phyloP scores from a whole-genome alignment of 2,888 invertebrate genomes.

The Coleophora flavipennella region DNA sequence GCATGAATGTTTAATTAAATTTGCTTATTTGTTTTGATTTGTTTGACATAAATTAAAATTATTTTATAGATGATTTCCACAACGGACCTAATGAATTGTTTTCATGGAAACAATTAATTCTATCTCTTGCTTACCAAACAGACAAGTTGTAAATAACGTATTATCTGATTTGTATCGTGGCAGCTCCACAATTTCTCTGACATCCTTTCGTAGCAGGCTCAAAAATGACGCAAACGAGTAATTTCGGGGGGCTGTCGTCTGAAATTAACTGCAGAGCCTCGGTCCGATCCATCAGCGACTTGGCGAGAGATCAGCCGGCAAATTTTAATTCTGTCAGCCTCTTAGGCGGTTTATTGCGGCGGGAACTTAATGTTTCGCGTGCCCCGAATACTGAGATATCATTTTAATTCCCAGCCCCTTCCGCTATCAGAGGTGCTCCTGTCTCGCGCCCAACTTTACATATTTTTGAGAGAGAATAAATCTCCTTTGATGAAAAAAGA shows the following conservation, averaged over 20 bases:
- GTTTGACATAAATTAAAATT: no score
- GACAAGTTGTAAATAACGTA: neutral
- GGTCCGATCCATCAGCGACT: constrained; percentile 64
- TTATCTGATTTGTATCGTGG: neutral
- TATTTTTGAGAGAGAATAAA: constrained; percentile 62
- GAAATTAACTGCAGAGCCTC: constrained; percentile 20
- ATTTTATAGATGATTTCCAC: no score
- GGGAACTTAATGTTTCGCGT: constrained; percentile 68
- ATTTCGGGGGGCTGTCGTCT: constrained; percentile 14
- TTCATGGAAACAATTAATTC: neutral
- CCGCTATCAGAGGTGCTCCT: constrained; percentile 31
- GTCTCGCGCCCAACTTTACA: constrained; percentile 55
- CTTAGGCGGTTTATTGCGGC: constrained; percentile 65
- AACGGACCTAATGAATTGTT: no score
- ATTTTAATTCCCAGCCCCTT: constrained; percentile 65
- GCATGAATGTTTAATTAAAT: no score
- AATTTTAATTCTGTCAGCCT: constrained; percentile 69
- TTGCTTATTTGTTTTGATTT: no score
- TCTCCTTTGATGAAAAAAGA: constrained; percentile 63
- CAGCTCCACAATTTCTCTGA: constrained; percentile 5
- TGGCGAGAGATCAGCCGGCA: constrained; percentile 57
- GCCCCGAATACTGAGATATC: constrained; percentile 67
- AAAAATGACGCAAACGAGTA: constrained; percentile 20
- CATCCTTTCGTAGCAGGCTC: constrained; percentile 4
- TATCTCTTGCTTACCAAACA: neutral